These are phyloP conservation scores for Lasioglossum figueresi DNA, from an alignment of 2,888 invertebrate species.

Conservation along the genomic window DNA sequence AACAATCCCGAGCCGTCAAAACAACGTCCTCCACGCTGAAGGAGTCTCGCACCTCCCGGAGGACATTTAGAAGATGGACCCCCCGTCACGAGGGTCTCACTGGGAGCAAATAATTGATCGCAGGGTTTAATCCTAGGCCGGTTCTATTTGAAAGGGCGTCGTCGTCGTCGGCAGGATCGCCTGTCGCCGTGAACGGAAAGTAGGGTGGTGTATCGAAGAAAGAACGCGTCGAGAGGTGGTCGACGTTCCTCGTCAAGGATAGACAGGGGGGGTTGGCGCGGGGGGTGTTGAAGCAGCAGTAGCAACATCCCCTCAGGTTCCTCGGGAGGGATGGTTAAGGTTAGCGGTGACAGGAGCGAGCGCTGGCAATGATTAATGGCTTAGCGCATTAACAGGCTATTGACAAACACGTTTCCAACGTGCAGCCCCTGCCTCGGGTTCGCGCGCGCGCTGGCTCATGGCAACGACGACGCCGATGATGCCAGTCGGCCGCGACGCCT, in stretches of 20 bases:
- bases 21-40: background rate
- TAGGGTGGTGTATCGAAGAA: constrained; percentile 58
- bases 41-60: background rate
- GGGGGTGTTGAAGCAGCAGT: constrained; percentile 32
- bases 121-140: constrained; percentile 36
- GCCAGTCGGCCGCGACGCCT: constrained; percentile 31
- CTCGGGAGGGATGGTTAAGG: constrained; percentile 71
- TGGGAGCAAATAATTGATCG: constrained; percentile 37
- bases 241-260: constrained; percentile 21
- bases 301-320: constrained; percentile 51
- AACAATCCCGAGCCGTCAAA: background rate
- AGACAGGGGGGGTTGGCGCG: constrained; percentile 36
- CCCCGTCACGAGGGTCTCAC: background rate
- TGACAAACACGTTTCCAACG: constrained; percentile 83
- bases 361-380: constrained; percentile 84
- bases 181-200: constrained; percentile 45
- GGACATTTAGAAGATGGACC: background rate
- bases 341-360: constrained; percentile 80
- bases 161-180: constrained; percentile 14
- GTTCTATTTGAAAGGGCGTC: constrained; percentile 33
- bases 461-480: constrained; percentile 36
- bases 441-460: constrained; percentile 31
- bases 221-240: constrained; percentile 59
- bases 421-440: constrained; percentile 65
- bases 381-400: constrained; percentile 84